Evolutionary conservation across 2,888 invertebrate species (phyloP).

Genomic region (Leucoma salicis): DNA sequence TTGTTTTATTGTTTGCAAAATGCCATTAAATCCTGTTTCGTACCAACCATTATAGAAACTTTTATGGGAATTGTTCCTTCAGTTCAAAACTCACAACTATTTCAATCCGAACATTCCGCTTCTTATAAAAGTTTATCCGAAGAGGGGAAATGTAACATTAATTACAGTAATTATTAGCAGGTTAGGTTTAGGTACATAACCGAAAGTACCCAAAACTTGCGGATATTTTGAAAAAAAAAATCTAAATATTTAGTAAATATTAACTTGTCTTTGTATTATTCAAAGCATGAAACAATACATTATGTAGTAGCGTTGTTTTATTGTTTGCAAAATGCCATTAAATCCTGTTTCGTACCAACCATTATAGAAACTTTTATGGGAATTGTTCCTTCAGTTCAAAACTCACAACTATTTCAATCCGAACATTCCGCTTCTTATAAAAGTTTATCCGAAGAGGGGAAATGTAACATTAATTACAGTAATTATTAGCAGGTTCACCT

Average conservation of each 20-base stretch:
- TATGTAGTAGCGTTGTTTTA: background rate
- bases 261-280: too few relatives aligned
- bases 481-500: conserved; percentile 20
- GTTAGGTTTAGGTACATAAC: too few relatives aligned
- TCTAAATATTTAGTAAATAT: too few relatives aligned
- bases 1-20: background rate
- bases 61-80: background rate
- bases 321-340: background rate
- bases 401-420: conserved; percentile 52
- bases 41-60: background rate
- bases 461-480: conserved; percentile 15
- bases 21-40: too few relatives aligned
- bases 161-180: conserved; percentile 17
- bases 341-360: background rate
- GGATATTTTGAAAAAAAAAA: too few relatives aligned
- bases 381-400: conserved; percentile 7
- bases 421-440: conserved; percentile 36
- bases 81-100: conserved; percentile 41
- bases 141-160: conserved; percentile 11
- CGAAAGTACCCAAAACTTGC: too few relatives aligned
- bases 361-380: background rate
- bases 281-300: too few relatives aligned
- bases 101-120: conserved; percentile 48
- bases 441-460: conserved; percentile 18
- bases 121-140: conserved; percentile 22